These are phyloP conservation scores for Pluvialis apricaria DNA, from an alignment of 2,113 vertebrate genomes.

Conservation along the genomic window DNA sequence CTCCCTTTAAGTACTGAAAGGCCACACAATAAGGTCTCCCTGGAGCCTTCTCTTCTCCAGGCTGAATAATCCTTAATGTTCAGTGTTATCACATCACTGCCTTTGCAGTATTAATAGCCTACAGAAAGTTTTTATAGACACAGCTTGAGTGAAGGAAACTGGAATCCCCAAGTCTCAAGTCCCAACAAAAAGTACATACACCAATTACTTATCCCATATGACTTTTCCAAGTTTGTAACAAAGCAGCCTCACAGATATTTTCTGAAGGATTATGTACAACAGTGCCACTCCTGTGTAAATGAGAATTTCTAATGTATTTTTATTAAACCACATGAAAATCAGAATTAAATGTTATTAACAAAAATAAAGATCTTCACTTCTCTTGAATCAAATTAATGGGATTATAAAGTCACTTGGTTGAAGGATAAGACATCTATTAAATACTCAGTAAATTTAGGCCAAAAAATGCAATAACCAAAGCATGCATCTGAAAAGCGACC, in stretches of 20 bases:
- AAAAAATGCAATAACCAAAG: neutral
- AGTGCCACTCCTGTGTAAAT: neutral
- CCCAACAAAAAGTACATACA: neutral
- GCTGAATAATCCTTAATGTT: neutral
- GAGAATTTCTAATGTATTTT: neutral
- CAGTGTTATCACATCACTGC: neutral
- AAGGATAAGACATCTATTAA: neutral
- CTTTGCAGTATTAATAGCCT: neutral
- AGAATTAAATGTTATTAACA: neutral
- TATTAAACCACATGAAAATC: neutral
- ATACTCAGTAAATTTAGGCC: neutral
- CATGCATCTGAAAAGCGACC: fast-evolving
- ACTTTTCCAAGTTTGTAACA: neutral
- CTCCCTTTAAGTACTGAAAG: neutral
- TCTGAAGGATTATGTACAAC: neutral
- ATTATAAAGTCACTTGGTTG: neutral
- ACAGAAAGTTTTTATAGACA: neutral
- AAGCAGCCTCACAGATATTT: neutral
- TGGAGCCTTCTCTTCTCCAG: neutral
- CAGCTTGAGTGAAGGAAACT: neutral
- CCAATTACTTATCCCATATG: neutral
- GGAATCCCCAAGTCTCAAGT: neutral
- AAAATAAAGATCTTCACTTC: neutral
- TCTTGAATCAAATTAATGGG: neutral
- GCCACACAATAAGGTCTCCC: neutral